Conservation (phyloP, 1,140 invertebrate species). For the roundworm (Caenorhabditis elegans) region WBcel235 BX284604.4:11086501-11087000, state of each 20-base stretch:
- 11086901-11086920: conserved; percentile 60
- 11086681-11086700: conserved; percentile 29
- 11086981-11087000: conserved; percentile 56
- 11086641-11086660: neutral
- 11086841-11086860: neutral
- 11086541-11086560: conserved; percentile 52
- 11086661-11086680: neutral
- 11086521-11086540: conserved; percentile 56
- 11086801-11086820: no score
- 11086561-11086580: conserved; percentile 53
- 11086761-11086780: neutral
- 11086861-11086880: conserved; percentile 56
- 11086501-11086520: conserved; percentile 61
- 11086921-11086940: conserved; percentile 46
- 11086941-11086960: conserved; percentile 3
- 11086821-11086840: neutral
- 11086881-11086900: conserved; percentile 63
- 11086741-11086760: conserved; percentile 23
- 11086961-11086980: conserved; percentile 52
- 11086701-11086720: conserved; percentile 38
- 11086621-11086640: neutral
- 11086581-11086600: conserved; percentile 56
- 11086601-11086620: conserved; percentile 28
- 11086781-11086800: neutral
- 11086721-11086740: conserved; percentile 34